Evolutionary conservation across 2,797 vertebrate species (phyloP).

Genomic region (Triplophysa bombifrons): DNA sequence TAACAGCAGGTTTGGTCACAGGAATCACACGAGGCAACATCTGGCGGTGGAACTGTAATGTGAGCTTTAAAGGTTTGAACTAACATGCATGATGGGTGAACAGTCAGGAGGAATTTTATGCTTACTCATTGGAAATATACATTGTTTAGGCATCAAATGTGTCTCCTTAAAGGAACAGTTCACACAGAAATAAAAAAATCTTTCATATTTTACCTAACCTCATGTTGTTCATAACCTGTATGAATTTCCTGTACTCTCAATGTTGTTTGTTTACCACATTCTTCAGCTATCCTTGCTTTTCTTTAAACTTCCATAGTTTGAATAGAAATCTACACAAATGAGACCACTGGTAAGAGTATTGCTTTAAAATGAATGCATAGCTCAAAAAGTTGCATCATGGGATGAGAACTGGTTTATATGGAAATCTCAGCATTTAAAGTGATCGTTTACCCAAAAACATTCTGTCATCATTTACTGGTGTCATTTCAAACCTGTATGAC

Average conservation of each 20-base stretch:
- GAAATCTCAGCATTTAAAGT: too few relatives aligned
- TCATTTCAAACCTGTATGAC: too few relatives aligned
- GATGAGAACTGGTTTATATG: too few relatives aligned
- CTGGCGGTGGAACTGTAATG: not conserved
- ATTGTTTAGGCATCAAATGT: not conserved
- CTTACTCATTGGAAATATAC: not conserved
- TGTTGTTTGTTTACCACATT: too few relatives aligned
- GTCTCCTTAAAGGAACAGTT: not conserved
- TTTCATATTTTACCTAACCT: too few relatives aligned
- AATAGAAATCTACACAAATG: not conserved
- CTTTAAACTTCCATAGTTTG: too few relatives aligned
- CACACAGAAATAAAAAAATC: not conserved
- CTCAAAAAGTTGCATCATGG: too few relatives aligned
- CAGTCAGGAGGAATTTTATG: not conserved
- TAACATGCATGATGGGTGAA: not conserved
- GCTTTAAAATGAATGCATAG: not conserved
- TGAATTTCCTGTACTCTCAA: too few relatives aligned
- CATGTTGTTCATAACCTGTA: too few relatives aligned
- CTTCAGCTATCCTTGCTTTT: too few relatives aligned
- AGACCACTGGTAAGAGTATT: not conserved
- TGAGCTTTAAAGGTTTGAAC: not conserved
- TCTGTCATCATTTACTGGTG: too few relatives aligned
- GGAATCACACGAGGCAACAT: not conserved
- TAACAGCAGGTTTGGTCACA: slow-evolving; percentile 33
- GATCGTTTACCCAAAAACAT: too few relatives aligned